phyloP scores from a whole-genome alignment of 2,888 invertebrate genomes.

The Cataglyphis rosenhaueri region DNA sequence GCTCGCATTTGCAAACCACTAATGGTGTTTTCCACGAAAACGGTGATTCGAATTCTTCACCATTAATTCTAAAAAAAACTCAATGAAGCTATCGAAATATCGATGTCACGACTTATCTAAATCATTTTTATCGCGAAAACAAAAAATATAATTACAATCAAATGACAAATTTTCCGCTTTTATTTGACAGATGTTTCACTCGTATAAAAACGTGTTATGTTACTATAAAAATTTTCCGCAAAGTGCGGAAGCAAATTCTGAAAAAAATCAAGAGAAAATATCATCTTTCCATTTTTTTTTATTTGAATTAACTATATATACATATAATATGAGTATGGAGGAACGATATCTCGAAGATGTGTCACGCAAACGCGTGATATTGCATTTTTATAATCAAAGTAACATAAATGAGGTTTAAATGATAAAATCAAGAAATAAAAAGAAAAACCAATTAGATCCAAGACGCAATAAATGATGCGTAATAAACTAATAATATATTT shows the following conservation, averaged over 20 bases:
- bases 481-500: too few species aligned
- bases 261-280: background rate
- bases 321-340: background rate
- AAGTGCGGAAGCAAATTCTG: background rate
- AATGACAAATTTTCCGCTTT: background rate
- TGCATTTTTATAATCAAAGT: too few species aligned
- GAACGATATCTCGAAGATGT: background rate
- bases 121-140: background rate
- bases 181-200: background rate
- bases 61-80: constrained; percentile 10
- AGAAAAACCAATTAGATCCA: too few species aligned
- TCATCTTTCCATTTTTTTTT: background rate
- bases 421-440: too few species aligned
- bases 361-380: background rate
- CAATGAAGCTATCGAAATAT: background rate
- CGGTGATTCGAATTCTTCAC: constrained; percentile 2
- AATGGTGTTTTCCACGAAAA: background rate
- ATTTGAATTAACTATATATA: background rate
- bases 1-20: background rate
- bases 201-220: background rate
- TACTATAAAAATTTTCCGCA: background rate
- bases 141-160: background rate
- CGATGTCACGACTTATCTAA: background rate
- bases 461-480: too few species aligned
- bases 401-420: too few species aligned